Base-by-base conservation (phyloP, 2,888 invertebrate genomes). In the Herminia tarsipennalis region DNA sequence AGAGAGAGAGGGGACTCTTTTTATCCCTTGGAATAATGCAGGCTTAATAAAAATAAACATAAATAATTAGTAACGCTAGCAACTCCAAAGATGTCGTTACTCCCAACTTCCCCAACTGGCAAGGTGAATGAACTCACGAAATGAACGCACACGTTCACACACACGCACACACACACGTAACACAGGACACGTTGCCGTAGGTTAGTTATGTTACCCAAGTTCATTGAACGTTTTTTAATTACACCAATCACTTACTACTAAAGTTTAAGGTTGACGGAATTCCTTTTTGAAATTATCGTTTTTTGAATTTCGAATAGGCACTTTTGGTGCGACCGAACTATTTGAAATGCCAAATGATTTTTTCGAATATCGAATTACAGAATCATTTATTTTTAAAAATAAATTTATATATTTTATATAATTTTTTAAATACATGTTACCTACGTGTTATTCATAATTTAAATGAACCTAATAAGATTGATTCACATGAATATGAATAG, bases 61-160 rank as follows among this genome's bases (percentile, higher is more conserved):
- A 18, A 3, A 1, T 1, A 2, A 44, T 33, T 8, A 10, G 6
- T 76, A 3, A 61, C 83, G 87, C 85, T 52, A 81, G 6, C 76
- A 3, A 61, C 83, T 88, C 85, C 52, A 81, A 44, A 1, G 14
- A 43, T 30, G 34, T 20, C 65, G 5, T 40, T 83, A 62, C 70
- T 83, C 86, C 85, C 78, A 86, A 89, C 89, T 89, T 89, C 88
- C 89, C 90, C 84, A 90, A 90, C 89, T 88, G 81, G 77, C 77
- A 78, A 83, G 90, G 88, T 89, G 89, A 90, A 89, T 70, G 90
- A 88, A 88, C 90, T 86, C 78, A 89, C 90, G 88, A 90, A 90
- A 90, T 88, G 85, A 83, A 83, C 78, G 77, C 92, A 80, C 75
- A 77, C 76, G 61, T 61, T 66, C 71, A 47, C 56, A 60, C 54